These are phyloP conservation scores for Ahaetulla prasina DNA, from an alignment of 2,113 vertebrate species.

Conservation along the genomic window DNA sequence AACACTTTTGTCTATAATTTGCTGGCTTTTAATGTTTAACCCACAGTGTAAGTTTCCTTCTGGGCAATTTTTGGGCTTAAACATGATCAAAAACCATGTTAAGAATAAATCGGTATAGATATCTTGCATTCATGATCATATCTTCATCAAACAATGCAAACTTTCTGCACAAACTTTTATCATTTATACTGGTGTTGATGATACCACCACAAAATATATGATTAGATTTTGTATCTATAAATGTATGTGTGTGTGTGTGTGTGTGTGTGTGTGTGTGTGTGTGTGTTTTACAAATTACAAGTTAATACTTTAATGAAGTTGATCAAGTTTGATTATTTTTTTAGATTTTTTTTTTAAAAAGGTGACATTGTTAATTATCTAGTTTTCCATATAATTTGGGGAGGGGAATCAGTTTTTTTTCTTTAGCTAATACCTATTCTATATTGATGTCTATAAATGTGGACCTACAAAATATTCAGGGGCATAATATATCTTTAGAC, in stretches of 20 bases:
- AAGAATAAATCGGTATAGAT: neutral
- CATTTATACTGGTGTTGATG: slow-evolving; percentile 20
- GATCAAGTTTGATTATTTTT: slow-evolving; percentile 38
- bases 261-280: no score
- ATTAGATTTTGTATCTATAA: slow-evolving; percentile 20
- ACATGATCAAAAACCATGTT: neutral
- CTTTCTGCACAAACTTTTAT: neutral
- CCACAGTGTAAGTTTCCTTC: neutral
- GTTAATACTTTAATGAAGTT: slow-evolving; percentile 30
- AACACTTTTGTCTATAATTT: neutral
- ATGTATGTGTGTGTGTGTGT: no score
- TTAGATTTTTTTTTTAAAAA: neutral
- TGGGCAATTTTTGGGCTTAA: neutral
- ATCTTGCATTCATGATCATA: neutral
- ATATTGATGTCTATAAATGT: slow-evolving; percentile 15
- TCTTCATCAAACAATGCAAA: slow-evolving; percentile 1
- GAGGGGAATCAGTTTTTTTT: neutral
- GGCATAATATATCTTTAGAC: neutral
- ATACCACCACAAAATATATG: slow-evolving; percentile 12
- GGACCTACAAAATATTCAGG: slow-evolving; percentile 17
- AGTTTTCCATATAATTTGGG: slow-evolving; percentile 5
- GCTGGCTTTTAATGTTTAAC: neutral
- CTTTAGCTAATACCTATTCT: neutral
- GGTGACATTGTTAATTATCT: slow-evolving; percentile 1
- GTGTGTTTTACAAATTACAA: neutral